phyloP scores from a whole-genome alignment of 2,797 vertebrate genomes.

The Lerista edwardsae region DNA sequence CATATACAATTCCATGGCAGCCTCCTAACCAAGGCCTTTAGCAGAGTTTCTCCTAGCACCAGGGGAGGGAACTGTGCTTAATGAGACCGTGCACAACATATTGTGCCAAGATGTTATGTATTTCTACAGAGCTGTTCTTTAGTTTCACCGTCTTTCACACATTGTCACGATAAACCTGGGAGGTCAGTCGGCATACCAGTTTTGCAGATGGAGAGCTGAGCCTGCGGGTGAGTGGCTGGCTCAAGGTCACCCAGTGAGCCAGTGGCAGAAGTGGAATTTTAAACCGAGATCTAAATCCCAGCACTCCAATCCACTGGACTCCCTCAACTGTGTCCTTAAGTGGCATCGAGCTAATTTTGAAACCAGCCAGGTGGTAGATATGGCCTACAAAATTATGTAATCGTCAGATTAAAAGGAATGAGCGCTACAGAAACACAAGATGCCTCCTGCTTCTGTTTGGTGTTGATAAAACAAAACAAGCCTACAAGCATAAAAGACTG shows the following conservation, averaged over 20 bases:
- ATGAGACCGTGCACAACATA: no score
- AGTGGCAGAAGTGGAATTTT: neutral
- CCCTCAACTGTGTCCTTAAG: neutral
- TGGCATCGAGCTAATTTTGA: neutral
- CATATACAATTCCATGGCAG: no score
- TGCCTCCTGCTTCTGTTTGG: neutral
- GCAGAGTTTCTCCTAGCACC: no score
- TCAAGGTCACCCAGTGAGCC: neutral
- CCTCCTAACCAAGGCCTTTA: no score
- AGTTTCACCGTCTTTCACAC: neutral
- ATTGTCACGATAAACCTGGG: neutral
- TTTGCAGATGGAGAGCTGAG: neutral
- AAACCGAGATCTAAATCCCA: neutral
- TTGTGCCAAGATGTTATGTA: neutral
- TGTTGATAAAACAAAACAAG: constrained; percentile 17
- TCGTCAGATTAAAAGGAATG: neutral
- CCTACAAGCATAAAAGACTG: neutral
- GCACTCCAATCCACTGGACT: neutral
- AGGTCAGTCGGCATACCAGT: neutral
- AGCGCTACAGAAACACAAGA: neutral
- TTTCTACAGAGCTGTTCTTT: neutral
- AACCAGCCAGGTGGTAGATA: neutral
- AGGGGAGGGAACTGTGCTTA: no score
- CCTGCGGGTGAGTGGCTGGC: neutral
- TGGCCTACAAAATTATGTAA: neutral